Evolutionary conservation across 2,888 invertebrate genomes (phyloP).

Genomic region (Diplolepis rosae): DNA sequence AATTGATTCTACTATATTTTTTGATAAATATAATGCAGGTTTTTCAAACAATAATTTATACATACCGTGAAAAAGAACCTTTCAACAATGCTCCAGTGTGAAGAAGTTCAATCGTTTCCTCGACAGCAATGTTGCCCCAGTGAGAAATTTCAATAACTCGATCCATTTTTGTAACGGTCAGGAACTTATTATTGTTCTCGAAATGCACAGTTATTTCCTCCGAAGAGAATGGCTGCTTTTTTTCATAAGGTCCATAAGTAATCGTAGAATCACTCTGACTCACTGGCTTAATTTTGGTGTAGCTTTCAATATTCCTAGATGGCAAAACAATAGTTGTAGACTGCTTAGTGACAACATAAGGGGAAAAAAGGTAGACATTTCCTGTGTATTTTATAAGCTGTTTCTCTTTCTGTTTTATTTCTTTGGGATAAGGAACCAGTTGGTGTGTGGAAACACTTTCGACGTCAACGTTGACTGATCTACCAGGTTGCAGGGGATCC

Average conservation of each 20-base stretch:
- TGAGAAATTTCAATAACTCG: slow-evolving; percentile 96
- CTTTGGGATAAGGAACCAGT: slow-evolving; percentile 88
- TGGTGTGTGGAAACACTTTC: slow-evolving; percentile 86
- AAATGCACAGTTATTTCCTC: slow-evolving; percentile 89
- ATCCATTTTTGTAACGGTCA: slow-evolving; percentile 91
- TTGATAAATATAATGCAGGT: too few species aligned
- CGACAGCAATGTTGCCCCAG: slow-evolving; percentile 99
- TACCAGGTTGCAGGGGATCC: slow-evolving; percentile 78
- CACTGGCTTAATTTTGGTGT: slow-evolving; percentile 87
- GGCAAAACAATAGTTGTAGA: slow-evolving; percentile 87
- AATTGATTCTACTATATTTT: too few species aligned
- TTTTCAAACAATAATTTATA: background rate
- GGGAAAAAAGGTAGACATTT: slow-evolving; percentile 87
- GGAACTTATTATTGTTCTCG: slow-evolving; percentile 96
- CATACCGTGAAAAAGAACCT: slow-evolving; percentile 53
- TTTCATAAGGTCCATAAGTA: slow-evolving; percentile 91
- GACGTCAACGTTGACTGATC: slow-evolving; percentile 78
- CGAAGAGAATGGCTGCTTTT: slow-evolving; percentile 78
- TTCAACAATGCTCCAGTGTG: slow-evolving; percentile 96
- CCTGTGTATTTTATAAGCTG: slow-evolving; percentile 93
- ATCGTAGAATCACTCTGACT: slow-evolving; percentile 87
- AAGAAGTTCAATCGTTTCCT: slow-evolving; percentile 92
- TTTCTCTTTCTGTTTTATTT: slow-evolving; percentile 93
- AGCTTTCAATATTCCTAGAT: slow-evolving; percentile 87
- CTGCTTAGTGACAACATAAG: slow-evolving; percentile 87